Percentiles rank a stretch among this genome's conserved stretches.
Conservation (phyloP, 2,113 vertebrate genomes). For the Poicephalus meyeri region DNA sequence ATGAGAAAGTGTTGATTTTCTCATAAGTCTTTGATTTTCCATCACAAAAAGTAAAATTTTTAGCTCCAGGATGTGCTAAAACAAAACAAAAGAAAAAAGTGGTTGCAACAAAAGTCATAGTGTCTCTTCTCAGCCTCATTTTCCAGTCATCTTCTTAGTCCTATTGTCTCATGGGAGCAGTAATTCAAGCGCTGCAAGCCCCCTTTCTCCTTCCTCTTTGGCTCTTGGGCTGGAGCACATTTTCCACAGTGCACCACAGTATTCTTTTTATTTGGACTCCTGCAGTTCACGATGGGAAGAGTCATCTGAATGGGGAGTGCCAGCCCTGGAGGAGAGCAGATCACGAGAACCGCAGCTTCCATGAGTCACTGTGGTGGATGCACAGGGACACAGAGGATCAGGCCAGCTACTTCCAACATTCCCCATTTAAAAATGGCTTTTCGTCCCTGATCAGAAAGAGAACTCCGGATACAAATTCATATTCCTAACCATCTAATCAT, state of each 20-base stretch:
- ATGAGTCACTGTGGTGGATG: constrained; percentile 11
- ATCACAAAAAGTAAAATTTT: neutral
- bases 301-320: constrained; percentile 11
- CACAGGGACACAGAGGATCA: neutral
- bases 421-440: constrained; percentile 14
- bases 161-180: constrained; percentile 23
- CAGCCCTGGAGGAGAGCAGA: constrained; percentile 39
- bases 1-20: constrained; percentile 17
- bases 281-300: constrained; percentile 24
- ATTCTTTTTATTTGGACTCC: constrained; percentile 58
- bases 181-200: constrained; percentile 24
- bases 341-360: constrained; percentile 39
- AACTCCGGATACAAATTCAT: neutral
- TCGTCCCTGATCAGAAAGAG: constrained; percentile 10
- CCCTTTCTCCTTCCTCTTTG: constrained; percentile 53
- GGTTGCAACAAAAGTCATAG: neutral
- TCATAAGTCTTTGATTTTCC: constrained; percentile 21
- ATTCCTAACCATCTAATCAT: neutral
- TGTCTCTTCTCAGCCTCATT: constrained; percentile 12
- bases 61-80: constrained; percentile 5
- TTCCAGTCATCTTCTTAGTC: constrained; percentile 49
- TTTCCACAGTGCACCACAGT: constrained; percentile 50
- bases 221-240: constrained; percentile 26
- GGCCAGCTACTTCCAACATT: constrained; percentile 2
- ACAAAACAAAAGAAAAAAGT: neutral